These are phyloP conservation scores for Brachyopa scutellaris DNA, from an alignment of 2,888 invertebrate species.

Conservation along the genomic window DNA sequence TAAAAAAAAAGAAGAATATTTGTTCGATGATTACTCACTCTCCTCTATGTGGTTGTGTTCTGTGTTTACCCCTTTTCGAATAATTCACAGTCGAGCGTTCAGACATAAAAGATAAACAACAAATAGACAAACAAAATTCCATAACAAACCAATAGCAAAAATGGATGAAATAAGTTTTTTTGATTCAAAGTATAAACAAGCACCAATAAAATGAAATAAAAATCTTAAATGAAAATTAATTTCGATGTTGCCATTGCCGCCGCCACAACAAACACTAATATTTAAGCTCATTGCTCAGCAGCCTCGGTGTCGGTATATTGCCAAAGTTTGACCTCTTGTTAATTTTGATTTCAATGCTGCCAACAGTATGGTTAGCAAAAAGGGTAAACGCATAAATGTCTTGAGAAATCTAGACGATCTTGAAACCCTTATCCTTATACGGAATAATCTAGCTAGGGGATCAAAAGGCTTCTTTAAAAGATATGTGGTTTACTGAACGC, in stretches of 20 bases:
- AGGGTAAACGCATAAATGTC: neutral
- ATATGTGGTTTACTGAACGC: too few relatives aligned
- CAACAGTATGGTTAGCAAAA: constrained; percentile 22
- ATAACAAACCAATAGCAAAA: constrained; percentile 24
- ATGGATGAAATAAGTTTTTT: neutral
- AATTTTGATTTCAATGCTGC: constrained; percentile 17
- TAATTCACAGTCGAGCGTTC: constrained; percentile 13
- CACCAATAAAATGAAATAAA: constrained; percentile 9
- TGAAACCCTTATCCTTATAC: too few relatives aligned
- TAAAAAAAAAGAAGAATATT: constrained; percentile 25
- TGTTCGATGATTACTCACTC: constrained; percentile 49
- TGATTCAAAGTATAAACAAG: neutral
- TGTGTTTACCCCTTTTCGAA: neutral
- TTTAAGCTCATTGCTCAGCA: neutral
- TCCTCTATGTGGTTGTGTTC: neutral
- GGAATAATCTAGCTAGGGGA: too few relatives aligned
- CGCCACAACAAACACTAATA: constrained; percentile 51
- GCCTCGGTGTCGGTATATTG: constrained; percentile 13
- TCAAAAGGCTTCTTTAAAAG: too few relatives aligned
- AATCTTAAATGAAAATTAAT: constrained; percentile 30
- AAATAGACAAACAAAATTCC: constrained; percentile 37
- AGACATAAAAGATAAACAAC: constrained; percentile 13
- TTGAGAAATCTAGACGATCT: too few relatives aligned
- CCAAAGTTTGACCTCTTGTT: constrained; percentile 39
- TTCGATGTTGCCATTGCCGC: constrained; percentile 1